Base-by-base conservation (phyloP, 2,113 vertebrate genomes). In the Indicator indicator region DNA sequence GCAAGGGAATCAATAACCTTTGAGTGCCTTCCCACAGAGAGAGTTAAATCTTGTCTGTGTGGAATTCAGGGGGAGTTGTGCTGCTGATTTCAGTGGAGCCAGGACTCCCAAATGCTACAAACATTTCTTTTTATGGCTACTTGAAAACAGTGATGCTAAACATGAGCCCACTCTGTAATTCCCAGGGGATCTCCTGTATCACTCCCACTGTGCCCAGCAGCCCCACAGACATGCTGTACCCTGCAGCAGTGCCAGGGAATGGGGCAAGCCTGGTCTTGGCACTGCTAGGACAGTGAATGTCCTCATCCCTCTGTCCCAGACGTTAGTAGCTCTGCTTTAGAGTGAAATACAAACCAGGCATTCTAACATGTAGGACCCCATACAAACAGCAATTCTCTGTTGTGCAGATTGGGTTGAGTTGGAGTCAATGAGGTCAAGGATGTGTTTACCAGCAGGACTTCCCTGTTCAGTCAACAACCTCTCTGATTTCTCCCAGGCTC, bases 101-200 rank as follows among this genome's bases (percentile, higher is more conserved):
- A 93, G 72, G 93, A 95, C 89, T 96, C 62, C 52, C 87, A 95
- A 93, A 87, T 5, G 52, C 72, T 78, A 85, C 78, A 94, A 93
- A 93, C 81, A 92, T 89, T 87, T 95, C 89, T 97, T 97, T 96
- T 96, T 93, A 95, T 90, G 91, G 89, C 65, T 90, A n/a, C 58
- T 72, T 65, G 93, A 94, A 94, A 95, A 93, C 65, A 86, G 72
- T 58, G 88, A 95, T 91, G 79, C 75, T 95, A 91, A 97, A 93
- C 93, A 94, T 9, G 40, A 91, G 63, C 33, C 64, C 56, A 59
- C 0, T 68, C 69, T 75, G 60, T 77, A 78, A 91, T 55, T 91
- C 91, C 89, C 91, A 72, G n/a, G 50, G 94, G 79, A 42, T 50
- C 36, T 0, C 69, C 44, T 1, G 2, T 28, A 7, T 20, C 3